Evolutionary conservation across 2,113 vertebrate genomes (phyloP), one percentile per base, ranked within the genome.

Genomic region (Columbina picui): DNA sequence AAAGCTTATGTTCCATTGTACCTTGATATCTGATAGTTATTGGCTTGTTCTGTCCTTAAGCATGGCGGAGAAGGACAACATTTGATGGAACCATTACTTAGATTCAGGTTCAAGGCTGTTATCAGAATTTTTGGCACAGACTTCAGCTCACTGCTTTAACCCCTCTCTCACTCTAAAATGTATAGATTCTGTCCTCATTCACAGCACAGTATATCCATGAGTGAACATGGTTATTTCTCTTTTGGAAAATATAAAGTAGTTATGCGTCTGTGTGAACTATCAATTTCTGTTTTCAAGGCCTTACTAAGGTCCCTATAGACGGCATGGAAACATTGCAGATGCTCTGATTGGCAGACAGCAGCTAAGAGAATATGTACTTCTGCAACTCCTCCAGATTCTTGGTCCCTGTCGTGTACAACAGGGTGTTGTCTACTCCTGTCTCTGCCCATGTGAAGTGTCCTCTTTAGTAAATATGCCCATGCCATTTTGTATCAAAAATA

Each of bases 91-190:
- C 45, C 19, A 36, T 70, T 79, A n/a, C 75, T 85, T 70, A 65
- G 50, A 30, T 43, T 69, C 52, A 89, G 73, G 84, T 78, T 86
- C 63, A 90, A 94, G 75, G 67, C 41, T 80, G 56, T 77, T 85
- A 9, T 76, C 38, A 67, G 41, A 64, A 81, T 47, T 86, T 89
- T 81, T 94, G 82, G 59, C 79, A 80, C 29, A 73, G 71, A 16
- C 18, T 43, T 64, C n/a, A 83, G 14, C 38, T 79, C 50, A 39
- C 30, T 79, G 36, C 29, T 64, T 71, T 74, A 39, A 38, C 19
- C 15, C 6, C 10, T 78, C 23, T 50, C 0, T 10, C n/a, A 43
- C 0, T 1, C 12, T 52, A 19, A 76, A 81, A 45, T 7, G 6
- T 10, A 50, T 20, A 49, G 23, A 32, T 39, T 73, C 30, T 43